These are phyloP conservation scores for Cheiracanthium punctorium DNA, from an alignment of 2,888 invertebrate species.

Conservation along the genomic window DNA sequence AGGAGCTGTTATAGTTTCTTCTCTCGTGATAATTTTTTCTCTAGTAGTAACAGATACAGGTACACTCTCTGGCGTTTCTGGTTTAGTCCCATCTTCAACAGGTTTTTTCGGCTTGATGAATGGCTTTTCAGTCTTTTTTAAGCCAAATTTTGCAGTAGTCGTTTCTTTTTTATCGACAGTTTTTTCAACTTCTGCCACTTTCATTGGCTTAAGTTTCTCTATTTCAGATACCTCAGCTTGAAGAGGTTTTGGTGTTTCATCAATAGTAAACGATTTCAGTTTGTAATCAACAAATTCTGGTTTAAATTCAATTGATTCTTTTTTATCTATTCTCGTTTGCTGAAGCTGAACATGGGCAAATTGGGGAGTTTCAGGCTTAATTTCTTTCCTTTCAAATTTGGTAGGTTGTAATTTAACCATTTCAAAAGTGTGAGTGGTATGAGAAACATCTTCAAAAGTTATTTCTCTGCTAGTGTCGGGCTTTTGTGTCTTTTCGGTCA, in stretches of 20 bases:
- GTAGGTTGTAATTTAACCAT: constrained; percentile 6
- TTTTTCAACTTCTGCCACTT: constrained; percentile 18
- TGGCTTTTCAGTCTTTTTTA: constrained; percentile 41
- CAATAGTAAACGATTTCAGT: constrained; percentile 29
- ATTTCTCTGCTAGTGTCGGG: constrained; percentile 19
- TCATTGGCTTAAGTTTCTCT: constrained; percentile 28
- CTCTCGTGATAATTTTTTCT: not conserved
- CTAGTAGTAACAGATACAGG: not conserved
- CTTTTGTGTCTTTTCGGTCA: constrained; percentile 12
- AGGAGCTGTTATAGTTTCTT: not conserved
- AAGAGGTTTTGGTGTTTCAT: constrained; percentile 25
- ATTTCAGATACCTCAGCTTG: constrained; percentile 37
- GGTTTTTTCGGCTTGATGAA: constrained; percentile 35
- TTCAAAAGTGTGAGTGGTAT: constrained; percentile 21
- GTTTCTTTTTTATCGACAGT: constrained; percentile 26
- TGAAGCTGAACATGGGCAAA: constrained; percentile 41
- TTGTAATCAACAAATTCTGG: constrained; percentile 56
- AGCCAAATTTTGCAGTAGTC: constrained; percentile 20
- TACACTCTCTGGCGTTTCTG: not conserved
- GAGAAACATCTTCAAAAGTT: constrained; percentile 39
- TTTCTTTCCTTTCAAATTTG: constrained; percentile 39
- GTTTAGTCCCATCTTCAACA: constrained; percentile 31
- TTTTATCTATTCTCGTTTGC: constrained; percentile 33
- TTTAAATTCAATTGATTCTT: constrained; percentile 31
- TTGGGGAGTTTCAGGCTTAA: constrained; percentile 35